Evolutionary conservation across 2,888 invertebrate species (phyloP).

Genomic region (Cyaniris semiargus): DNA sequence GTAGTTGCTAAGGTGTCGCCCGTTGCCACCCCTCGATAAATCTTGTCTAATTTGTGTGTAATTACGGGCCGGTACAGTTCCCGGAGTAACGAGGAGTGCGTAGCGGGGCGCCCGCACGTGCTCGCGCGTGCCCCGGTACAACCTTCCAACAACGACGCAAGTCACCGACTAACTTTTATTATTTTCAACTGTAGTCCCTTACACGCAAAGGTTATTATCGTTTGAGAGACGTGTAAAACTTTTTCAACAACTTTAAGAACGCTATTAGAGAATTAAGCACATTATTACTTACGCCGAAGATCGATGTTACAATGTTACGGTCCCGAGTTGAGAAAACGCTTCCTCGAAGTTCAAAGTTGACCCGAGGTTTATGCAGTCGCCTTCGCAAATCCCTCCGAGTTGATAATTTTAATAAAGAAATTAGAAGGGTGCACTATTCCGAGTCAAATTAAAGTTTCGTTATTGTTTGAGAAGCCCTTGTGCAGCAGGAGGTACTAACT

Average conservation of each 20-base stretch:
- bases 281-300: slow-evolving; percentile 52
- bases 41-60: slow-evolving; percentile 81
- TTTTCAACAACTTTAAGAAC: slow-evolving; percentile 40
- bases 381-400: slow-evolving; percentile 71
- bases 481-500: slow-evolving; percentile 53
- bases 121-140: slow-evolving; percentile 65
- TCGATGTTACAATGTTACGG: slow-evolving; percentile 52
- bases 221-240: slow-evolving; percentile 39
- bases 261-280: slow-evolving; percentile 27
- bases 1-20: slow-evolving; percentile 77
- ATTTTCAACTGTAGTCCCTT: slow-evolving; percentile 45
- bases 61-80: slow-evolving; percentile 77
- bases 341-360: slow-evolving; percentile 60
- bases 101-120: slow-evolving; percentile 77
- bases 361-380: slow-evolving; percentile 69
- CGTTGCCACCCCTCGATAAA: slow-evolving; percentile 74
- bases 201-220: slow-evolving; percentile 41
- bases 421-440: slow-evolving; percentile 67
- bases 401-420: slow-evolving; percentile 72
- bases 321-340: slow-evolving; percentile 40
- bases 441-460: slow-evolving; percentile 68
- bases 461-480: slow-evolving; percentile 63
- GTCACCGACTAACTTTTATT: slow-evolving; percentile 36
- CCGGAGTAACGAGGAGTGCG: slow-evolving; percentile 77
- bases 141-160: slow-evolving; percentile 47